Evolutionary conservation across 2,888 invertebrate species (phyloP), one percentile per base, ranked within the genome.

Genomic region (Siphlonurus alternatus): DNA sequence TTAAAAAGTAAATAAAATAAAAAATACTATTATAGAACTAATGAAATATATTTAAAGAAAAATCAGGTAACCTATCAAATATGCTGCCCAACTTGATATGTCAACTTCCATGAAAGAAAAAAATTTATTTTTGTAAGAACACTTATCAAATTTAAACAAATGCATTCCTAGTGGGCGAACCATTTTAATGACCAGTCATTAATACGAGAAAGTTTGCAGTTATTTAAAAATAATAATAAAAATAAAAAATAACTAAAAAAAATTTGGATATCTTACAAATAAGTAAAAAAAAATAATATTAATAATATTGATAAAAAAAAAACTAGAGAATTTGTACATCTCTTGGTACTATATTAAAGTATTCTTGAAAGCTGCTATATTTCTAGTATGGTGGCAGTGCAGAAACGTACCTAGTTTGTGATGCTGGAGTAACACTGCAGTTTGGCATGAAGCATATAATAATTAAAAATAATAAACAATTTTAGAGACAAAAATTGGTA

Each of bases 111-210:
- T 64, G 67, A 69, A 69, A 69, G 68, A 68, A 69, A 69, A 68
- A 68, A 69, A 69, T 69, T 69, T 69, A 69, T 69, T 69, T 69
- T 69, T 69, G 67, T 69, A 69, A 69, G 68, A 68, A 68, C 69
- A 68, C 69, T 68, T 69, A 68, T 68, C 67, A 69, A 69, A 69
- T 67, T 68, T 69, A 69, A 69, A 56, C 19, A 56, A 67, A 69
- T 69, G 68, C 69, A 69, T 69, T 69, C 69, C 69, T 69, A 68
- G 67, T 69, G 69, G 69, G 69, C 69, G 68, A 68, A 68, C 66
- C 67, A 66, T 69, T 68, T 69, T 69, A 69, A 68, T 66, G 66
- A 68, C 67, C 65, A 68, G 67, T 67, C 67, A 66, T 65, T 66
- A 38, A 38, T 38, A 66, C 65, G 62, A 66, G 59, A 68, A 68